These are phyloP conservation scores for Orchesella flavescens DNA, from an alignment of 2,888 invertebrate genomes.

Conservation along the genomic window DNA sequence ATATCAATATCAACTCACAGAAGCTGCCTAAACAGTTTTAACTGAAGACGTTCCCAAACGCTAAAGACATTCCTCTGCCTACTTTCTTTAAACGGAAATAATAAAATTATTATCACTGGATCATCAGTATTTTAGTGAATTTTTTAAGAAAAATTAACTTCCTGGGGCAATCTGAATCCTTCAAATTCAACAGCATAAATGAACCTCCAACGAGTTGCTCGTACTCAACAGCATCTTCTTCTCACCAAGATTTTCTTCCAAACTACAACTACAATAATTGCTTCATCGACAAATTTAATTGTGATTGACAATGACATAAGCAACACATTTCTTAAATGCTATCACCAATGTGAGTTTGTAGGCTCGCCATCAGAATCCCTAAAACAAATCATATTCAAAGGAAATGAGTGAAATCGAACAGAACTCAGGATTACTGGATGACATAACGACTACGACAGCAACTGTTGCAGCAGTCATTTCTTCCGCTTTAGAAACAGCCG, in stretches of 20 bases:
- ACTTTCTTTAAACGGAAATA: neutral
- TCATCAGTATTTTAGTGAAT: neutral
- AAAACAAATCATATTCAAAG: neutral
- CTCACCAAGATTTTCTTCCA: neutral
- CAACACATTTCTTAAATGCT: no score
- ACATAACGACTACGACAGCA: slow-evolving; percentile 7
- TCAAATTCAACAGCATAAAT: neutral
- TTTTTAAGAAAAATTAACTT: neutral
- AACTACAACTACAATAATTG: neutral
- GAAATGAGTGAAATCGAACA: slow-evolving; percentile 55
- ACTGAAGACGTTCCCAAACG: neutral
- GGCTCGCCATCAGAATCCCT: no score
- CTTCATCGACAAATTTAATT: neutral
- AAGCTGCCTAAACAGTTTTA: no score
- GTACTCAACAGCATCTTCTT: neutral
- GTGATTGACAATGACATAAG: no score
- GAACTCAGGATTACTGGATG: slow-evolving; percentile 9
- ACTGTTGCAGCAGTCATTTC: slow-evolving; percentile 47
- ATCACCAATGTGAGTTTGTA: no score
- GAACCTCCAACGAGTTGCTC: neutral
- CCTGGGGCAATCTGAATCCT: neutral
- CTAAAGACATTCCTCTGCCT: neutral
- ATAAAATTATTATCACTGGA: neutral
- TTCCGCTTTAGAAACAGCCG: slow-evolving; percentile 46
- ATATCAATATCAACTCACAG: no score